These are phyloP conservation scores for Pteronura brasiliensis DNA, from an alignment of 2,113 vertebrate species.

Conservation along the genomic window DNA sequence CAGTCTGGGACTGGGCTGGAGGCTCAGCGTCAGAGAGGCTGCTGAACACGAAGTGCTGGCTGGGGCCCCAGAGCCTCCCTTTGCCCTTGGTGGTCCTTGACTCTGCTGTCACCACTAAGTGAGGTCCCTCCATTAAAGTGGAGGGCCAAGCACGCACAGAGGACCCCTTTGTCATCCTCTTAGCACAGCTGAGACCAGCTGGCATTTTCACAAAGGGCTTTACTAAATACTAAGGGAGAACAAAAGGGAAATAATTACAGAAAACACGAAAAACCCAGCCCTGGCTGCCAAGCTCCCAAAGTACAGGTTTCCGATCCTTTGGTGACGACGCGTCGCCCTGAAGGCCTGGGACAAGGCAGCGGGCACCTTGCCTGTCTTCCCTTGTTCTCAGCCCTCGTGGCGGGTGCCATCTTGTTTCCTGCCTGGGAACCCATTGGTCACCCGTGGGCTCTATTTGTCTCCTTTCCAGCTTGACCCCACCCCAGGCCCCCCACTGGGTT, in stretches of 20 bases:
- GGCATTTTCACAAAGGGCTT: slow-evolving; percentile 73
- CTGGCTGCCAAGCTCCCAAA: slow-evolving; percentile 71
- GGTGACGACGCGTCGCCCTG: slow-evolving; percentile 42
- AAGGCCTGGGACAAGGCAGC: background rate
- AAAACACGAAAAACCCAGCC: slow-evolving; percentile 74
- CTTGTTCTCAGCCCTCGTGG: background rate
- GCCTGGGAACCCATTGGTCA: background rate
- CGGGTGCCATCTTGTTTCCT: slow-evolving; percentile 42
- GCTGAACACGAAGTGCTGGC: background rate
- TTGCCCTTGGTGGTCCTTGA: background rate
- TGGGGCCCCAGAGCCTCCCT: background rate
- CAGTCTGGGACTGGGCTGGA: background rate
- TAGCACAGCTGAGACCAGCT: slow-evolving; percentile 71
- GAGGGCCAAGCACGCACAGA: background rate
- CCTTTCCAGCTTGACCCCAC: background rate
- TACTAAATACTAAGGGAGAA: slow-evolving; percentile 74
- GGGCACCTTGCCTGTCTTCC: slow-evolving; percentile 28
- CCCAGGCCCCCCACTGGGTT: slow-evolving; percentile 25
- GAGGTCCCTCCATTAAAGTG: background rate
- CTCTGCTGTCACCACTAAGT: slow-evolving; percentile 34
- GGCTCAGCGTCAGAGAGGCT: background rate
- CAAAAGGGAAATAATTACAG: slow-evolving; percentile 78
- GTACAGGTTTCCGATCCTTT: slow-evolving; percentile 65
- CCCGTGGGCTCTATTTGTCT: background rate
- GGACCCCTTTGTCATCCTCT: slow-evolving; percentile 41